Evolutionary conservation across 2,888 invertebrate species (phyloP), one percentile per base, ranked within the genome.

Genomic region (Nomada ferruginata): DNA sequence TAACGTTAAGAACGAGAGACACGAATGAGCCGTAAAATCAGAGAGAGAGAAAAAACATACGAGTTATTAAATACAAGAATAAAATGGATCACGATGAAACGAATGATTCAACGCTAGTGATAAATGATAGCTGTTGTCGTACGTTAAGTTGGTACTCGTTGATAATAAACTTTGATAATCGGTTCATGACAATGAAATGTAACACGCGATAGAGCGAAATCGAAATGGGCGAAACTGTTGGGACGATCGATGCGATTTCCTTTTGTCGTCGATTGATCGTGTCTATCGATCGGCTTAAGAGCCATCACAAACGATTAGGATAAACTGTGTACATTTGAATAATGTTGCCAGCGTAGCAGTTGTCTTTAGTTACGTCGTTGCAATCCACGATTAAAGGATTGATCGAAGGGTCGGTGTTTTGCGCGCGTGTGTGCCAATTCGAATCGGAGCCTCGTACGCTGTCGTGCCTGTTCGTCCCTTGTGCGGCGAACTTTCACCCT

Each of bases 101-200:
- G 52, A 44, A 63, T 42, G n/a, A 57, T 66, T 29, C 64, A 26
- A 72, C 63, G 82, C 74, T 77, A 70, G 61, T 73, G 75, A 66
- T 83, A 70, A 57, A 47, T 66, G 77, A 70, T 82, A 77, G 55
- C 65, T 75, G 69, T 80, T 66, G 75, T 75, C 81, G 69, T 81
- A 81, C 66, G 81, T 75, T 81, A 81, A 69, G 69, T 81, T 70
- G 68, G 55, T 74, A 81, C 29, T 71, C 81, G 66, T 81, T 66
- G 70, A 55, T 81, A 76, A 76, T 75, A 76, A 76, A 59, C 76
- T 57, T 76, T 82, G 82, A 82, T 82, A 82, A 82, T 82, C 82
- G 68, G 76, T 72, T 29, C 42, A 72, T 82, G 82, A 82, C 82
- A 82, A 82, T 82, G 82, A 79, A 76, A 82, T 60, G 64, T n/a